Evolutionary conservation across 1,140 invertebrate species (phyloP).

Genomic region (Eriocheir sinensis): DNA sequence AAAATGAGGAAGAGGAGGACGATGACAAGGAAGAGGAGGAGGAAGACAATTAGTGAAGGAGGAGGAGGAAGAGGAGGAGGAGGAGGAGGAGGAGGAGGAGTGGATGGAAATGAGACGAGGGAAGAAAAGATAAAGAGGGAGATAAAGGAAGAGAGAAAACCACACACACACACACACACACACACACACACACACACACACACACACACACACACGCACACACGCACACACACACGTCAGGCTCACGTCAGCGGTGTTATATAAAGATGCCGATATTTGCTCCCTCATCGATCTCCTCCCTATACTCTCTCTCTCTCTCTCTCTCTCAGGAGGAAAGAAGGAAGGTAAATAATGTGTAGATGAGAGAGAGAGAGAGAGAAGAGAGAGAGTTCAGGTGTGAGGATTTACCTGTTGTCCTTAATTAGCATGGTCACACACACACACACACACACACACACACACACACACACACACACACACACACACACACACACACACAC

Average conservation of each 20-base stretch:
- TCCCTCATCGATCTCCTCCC: neutral
- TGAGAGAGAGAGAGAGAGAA: conserved; percentile 33
- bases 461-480: conserved; percentile 10
- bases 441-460: conserved; percentile 21
- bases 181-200: neutral
- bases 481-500: conserved; percentile 31
- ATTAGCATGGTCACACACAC: neutral
- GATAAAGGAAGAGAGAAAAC: neutral
- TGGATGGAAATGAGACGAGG: too few relatives aligned
- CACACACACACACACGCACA: neutral
- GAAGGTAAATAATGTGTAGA: neutral
- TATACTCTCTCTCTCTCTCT: conserved; percentile 54
- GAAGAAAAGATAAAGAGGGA: too few relatives aligned
- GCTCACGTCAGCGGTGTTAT: neutral
- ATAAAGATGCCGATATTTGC: neutral
- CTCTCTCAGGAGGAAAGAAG: conserved; percentile 24
- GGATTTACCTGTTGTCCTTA: too few relatives aligned
- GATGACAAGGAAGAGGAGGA: too few relatives aligned
- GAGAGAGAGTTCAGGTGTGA: too few relatives aligned
- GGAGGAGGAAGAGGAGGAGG: neutral
- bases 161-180: conserved; percentile 8
- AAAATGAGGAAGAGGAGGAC: too few relatives aligned
- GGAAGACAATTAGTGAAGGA: too few relatives aligned
- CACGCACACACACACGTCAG: neutral
- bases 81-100: neutral